phyloP scores from a whole-genome alignment of 2,888 invertebrate species.

The Hyles lineata region DNA sequence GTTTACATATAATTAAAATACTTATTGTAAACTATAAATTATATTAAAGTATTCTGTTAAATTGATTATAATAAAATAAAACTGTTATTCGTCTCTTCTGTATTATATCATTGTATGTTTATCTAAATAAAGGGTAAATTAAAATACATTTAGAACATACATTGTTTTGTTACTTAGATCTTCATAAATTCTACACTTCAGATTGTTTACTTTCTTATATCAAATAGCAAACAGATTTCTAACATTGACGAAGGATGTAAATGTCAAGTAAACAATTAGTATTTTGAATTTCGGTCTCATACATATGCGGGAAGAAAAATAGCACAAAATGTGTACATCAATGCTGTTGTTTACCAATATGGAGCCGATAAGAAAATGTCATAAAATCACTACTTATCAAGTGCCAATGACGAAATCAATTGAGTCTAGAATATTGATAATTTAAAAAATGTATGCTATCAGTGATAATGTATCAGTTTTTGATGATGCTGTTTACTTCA shows the following conservation, averaged over 20 bases:
- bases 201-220: too few species aligned
- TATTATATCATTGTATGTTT: too few species aligned
- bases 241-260: too few species aligned
- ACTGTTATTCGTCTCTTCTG: too few species aligned
- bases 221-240: too few species aligned
- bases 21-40: background rate
- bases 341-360: constrained; percentile 1
- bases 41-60: too few species aligned
- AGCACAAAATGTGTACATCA: background rate
- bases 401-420: background rate
- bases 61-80: too few species aligned
- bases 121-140: too few species aligned
- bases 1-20: constrained; percentile 6
- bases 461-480: background rate
- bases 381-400: constrained; percentile 17
- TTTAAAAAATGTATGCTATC: background rate
- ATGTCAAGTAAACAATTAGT: background rate
- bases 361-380: background rate
- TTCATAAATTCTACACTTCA: too few species aligned
- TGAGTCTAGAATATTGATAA: constrained; percentile 3
- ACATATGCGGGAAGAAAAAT: background rate
- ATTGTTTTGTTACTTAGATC: too few species aligned
- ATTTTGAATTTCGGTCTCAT: background rate
- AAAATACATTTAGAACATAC: too few species aligned
- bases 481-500: background rate